These are phyloP conservation scores for Sebastes diploproa DNA, from an alignment of 2,797 vertebrate species.

Conservation along the genomic window DNA sequence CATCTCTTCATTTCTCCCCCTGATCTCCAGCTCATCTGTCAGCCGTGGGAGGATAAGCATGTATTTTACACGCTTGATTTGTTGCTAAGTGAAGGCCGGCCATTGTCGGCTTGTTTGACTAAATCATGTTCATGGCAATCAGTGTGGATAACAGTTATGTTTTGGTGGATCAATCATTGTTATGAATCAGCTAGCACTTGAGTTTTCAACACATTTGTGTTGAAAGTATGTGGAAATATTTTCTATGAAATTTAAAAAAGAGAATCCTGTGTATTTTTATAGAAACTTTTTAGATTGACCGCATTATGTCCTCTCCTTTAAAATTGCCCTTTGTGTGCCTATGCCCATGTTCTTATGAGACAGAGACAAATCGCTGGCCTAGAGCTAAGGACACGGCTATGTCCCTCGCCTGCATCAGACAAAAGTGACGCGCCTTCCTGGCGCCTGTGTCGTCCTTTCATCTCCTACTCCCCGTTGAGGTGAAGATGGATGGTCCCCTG, in stretches of 20 bases:
- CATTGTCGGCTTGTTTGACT: slow-evolving; percentile 72
- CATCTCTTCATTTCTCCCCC: slow-evolving; percentile 84
- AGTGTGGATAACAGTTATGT: slow-evolving; percentile 32
- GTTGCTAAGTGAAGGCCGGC: slow-evolving; percentile 80
- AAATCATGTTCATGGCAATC: slow-evolving; percentile 66
- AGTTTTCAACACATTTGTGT: background rate
- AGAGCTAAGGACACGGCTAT: slow-evolving; percentile 70
- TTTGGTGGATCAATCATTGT: slow-evolving; percentile 34
- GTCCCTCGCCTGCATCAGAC: slow-evolving; percentile 74
- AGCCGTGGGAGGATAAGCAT: slow-evolving; percentile 83
- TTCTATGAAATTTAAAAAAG: background rate
- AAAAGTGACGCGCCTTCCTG: slow-evolving; percentile 82
- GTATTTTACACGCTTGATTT: slow-evolving; percentile 85
- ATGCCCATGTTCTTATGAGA: slow-evolving; percentile 72
- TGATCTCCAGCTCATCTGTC: slow-evolving; percentile 81
- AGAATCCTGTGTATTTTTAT: background rate
- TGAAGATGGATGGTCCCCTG: slow-evolving; percentile 80
- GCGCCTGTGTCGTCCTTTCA: slow-evolving; percentile 79
- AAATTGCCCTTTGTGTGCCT: slow-evolving; percentile 53
- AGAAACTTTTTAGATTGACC: background rate
- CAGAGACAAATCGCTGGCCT: slow-evolving; percentile 79
- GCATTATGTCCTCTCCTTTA: slow-evolving; percentile 29
- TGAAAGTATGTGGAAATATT: background rate
- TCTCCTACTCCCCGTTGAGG: slow-evolving; percentile 79
- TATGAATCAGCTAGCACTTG: slow-evolving; percentile 5